Percentiles rank a stretch among this genome's conserved stretches.
phyloP scores from a whole-genome alignment of 2,113 vertebrate genomes.

The Agelaius phoeniceus region DNA sequence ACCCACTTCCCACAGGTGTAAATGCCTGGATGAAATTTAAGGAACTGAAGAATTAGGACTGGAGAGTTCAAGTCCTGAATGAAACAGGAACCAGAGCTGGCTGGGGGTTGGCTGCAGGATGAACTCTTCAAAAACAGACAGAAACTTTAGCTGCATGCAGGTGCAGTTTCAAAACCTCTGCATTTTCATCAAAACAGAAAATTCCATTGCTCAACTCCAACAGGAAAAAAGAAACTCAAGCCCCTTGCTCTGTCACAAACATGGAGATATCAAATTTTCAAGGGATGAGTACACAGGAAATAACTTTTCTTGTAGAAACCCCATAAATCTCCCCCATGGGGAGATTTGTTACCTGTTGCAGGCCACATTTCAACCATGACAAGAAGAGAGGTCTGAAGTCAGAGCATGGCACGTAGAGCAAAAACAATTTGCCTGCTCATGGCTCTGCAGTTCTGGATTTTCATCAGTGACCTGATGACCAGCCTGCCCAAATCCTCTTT shows the following conservation, averaged over 20 bases:
- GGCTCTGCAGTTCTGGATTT: background rate
- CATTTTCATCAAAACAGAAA: background rate
- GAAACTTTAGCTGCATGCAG: background rate
- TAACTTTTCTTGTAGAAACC: background rate
- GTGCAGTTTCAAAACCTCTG: background rate
- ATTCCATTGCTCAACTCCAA: background rate
- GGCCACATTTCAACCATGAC: background rate
- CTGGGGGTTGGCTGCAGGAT: background rate
- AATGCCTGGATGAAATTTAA: background rate
- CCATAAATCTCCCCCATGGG: too few relatives aligned
- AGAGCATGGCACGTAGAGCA: background rate
- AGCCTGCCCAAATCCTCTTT: background rate
- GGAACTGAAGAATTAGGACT: background rate
- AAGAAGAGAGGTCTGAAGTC: background rate
- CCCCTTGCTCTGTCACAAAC: background rate
- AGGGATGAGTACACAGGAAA: background rate
- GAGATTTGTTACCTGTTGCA: background rate
- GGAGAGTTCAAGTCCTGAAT: background rate
- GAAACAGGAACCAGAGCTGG: constrained; percentile 13
- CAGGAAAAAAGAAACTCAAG: background rate
- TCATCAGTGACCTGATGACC: background rate
- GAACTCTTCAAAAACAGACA: background rate
- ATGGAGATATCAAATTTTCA: background rate
- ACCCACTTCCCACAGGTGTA: background rate
- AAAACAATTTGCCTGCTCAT: background rate